Evolutionary conservation across 2,888 invertebrate species (phyloP), one percentile per base, ranked within the genome.

Genomic region (Polylopha cassiicola): DNA sequence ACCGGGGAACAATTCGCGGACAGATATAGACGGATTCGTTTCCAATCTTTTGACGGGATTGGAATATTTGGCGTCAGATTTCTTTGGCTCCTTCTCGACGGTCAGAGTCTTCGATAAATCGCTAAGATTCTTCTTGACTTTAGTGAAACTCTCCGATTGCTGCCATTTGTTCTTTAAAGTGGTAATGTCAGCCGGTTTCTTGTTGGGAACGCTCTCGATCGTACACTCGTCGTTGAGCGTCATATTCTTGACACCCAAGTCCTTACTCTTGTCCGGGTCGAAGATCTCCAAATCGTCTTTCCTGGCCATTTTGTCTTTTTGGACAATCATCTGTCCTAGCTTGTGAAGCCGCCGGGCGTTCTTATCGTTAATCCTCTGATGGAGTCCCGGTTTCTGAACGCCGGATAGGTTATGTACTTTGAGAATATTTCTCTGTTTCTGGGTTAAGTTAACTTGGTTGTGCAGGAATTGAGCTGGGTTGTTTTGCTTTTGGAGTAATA

Each of bases 21-120:
- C 93, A 2, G 93, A 93, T 56, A 94, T 92, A n/a, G 93, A 92
- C 0, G 93, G 92, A 71, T 94, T 94, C 0, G 90, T 90, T 37
- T 91, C 91, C n/a, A 91, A 66, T 57, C 90, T 76, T 54, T 89
- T 89, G 1, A 91, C 91, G 0, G 89, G 90, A 41, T 90, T 89
- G 0, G 89, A 78, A 53, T 82, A 86, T 57, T 79, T 84, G 0
- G 43, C 72, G 14, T 88, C 88, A 0, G 57, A 50, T 51, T 81
- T 86, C 50, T 84, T 86, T 1, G 73, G 70, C 5, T 77, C 84
- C 48, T 76, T 86, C 23, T 78, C 80, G 0, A 61, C 60, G 0
- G 69, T 53, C 2, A 72, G 37, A 27, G 84, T 86, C 51, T 84
- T 85, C 0, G 86, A 86, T 0, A 87, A 46, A 33, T 82, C 85